A percentile compares a stretch with the other conserved stretches of the same genome.
Evolutionary conservation across 2,888 invertebrate genomes (phyloP).

Genomic region (Nudaria mundana): DNA sequence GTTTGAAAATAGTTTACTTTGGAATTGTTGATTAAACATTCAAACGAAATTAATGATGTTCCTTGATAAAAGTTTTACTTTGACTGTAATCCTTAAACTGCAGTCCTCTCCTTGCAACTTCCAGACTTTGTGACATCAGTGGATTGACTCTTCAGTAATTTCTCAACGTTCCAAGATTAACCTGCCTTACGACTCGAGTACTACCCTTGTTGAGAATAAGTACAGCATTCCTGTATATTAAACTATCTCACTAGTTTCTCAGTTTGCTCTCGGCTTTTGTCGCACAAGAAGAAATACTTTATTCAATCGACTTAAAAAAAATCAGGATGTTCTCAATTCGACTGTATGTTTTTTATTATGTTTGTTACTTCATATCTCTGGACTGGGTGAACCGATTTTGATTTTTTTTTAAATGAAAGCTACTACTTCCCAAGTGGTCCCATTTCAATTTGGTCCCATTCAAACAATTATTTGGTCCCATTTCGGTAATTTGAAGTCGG

Average conservation of each 20-base stretch:
- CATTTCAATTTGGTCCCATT: too few species aligned
- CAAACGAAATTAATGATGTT: background rate
- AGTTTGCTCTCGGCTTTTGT: too few species aligned
- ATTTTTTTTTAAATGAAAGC: too few species aligned
- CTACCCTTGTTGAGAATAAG: conserved; percentile 15
- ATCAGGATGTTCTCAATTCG: too few species aligned
- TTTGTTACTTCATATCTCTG: too few species aligned
- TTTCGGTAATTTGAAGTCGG: too few species aligned
- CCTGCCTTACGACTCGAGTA: conserved; percentile 23
- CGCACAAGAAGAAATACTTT: too few species aligned
- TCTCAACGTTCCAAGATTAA: conserved; percentile 16
- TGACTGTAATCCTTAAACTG: conserved; percentile 1
- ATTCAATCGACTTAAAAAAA: too few species aligned
- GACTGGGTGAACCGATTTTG: too few species aligned
- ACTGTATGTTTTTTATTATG: too few species aligned
- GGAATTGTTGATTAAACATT: background rate
- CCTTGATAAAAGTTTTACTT: background rate
- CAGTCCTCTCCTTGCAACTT: conserved; percentile 1
- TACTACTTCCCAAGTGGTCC: too few species aligned
- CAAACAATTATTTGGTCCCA: too few species aligned
- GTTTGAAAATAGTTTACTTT: background rate
- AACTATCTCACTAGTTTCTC: conserved; percentile 25
- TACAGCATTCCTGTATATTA: conserved; percentile 18
- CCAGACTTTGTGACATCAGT: background rate
- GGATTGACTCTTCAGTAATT: conserved; percentile 26